Base-by-base conservation (phyloP, 2,797 vertebrate species). In the Petrocephalus sullivani region DNA sequence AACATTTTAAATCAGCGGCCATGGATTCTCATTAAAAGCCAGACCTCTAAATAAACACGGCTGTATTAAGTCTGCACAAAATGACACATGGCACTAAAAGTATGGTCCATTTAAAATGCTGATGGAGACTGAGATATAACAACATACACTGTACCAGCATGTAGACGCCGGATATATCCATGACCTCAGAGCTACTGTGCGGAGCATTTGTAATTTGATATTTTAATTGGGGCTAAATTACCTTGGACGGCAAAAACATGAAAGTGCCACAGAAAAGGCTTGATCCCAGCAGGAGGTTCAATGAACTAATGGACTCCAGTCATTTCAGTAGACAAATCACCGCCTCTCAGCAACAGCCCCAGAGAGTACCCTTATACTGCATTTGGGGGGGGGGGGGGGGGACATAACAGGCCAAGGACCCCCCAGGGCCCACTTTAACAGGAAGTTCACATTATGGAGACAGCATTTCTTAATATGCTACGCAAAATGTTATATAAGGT, bases 291-390 rank as follows among this genome's bases (percentile, higher is more conserved):
- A 89, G 93, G 93, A 90, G 90, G 88, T 90, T 90, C 91, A 92
- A 88, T 94, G 91, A 94, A 92, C 91, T 92, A 91, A 91, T 89
- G 4, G 88, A 92, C 91, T 92, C 92, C 92, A 91, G 93, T 94
- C 93, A 94, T 95, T 95, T 95, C 91, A 90, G 81, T 91, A 91
- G 93, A 93, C 94, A 94, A 90, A 94, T 94, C 92, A 92, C 85
- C 46, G 61, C 86, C 71, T 78, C 37, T 67, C 86, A 78, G 86
- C 86, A 71, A 82, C 67, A 28, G 60, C 41, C 85, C 71, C 57
- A 87, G 54, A 89, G 82, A 58, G 54, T 41, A 58, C 84, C 84
- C 84, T 54, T 54, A 83, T 54, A 53, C 81, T 83, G 2, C 49
- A 53, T 83, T 83, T 51, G 46, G 16, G 33, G 37, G 3, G 6